Percentiles rank a stretch among this genome's conserved stretches.
These are phyloP conservation scores for Geophilus truncorum DNA, from an alignment of 2,888 invertebrate genomes.

Conservation along the genomic window DNA sequence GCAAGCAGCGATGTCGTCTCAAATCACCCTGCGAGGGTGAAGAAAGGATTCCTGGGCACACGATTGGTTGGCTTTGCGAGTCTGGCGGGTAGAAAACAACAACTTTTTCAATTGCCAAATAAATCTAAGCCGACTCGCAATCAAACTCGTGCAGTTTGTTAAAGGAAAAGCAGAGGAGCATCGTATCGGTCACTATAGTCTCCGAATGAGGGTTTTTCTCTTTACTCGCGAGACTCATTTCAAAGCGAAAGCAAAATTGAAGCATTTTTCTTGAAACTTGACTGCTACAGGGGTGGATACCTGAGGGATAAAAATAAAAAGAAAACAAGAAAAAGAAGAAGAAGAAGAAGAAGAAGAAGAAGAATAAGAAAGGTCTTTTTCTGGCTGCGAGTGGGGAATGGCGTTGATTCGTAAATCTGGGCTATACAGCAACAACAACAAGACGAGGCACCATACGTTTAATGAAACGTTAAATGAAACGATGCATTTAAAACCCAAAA, in stretches of 20 bases:
- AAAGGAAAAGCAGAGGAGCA: background rate
- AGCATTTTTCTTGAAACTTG: constrained; percentile 11
- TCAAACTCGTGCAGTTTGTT: constrained; percentile 5
- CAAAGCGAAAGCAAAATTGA: background rate
- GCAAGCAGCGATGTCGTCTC: background rate
- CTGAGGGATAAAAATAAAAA: background rate
- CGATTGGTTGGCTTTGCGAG: background rate
- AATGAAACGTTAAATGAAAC: constrained; percentile 27
- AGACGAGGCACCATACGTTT: background rate
- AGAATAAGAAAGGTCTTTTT: background rate
- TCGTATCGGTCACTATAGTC: background rate
- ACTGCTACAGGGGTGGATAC: background rate
- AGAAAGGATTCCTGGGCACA: background rate
- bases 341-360: background rate
- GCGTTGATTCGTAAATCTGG: background rate
- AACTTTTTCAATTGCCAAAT: constrained; percentile 18
- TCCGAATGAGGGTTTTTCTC: background rate
- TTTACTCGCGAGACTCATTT: background rate
- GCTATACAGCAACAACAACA: background rate
- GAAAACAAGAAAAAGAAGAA: background rate
- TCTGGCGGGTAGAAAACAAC: background rate
- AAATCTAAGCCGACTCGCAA: background rate
- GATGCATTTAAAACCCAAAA: constrained; percentile 14
- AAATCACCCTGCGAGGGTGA: background rate
- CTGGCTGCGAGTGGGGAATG: background rate